Percentiles rank a stretch among this genome's conserved stretches.
These are phyloP conservation scores for Chelon auratus DNA, from an alignment of 2,797 vertebrate species.

Conservation along the genomic window DNA sequence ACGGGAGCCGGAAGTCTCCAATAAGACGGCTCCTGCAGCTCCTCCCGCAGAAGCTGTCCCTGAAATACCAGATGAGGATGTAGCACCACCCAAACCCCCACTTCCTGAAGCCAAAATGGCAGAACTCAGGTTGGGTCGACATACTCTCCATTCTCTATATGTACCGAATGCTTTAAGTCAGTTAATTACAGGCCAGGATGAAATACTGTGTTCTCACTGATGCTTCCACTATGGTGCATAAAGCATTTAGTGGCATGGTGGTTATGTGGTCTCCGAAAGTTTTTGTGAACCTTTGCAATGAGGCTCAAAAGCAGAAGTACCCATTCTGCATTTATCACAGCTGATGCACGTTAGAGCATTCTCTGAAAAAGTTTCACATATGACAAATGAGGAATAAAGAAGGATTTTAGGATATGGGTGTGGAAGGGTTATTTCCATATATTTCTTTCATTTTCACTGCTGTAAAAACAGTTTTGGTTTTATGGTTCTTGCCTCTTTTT, in stretches of 20 bases:
- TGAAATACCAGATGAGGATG: conserved; percentile 87
- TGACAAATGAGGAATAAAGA: conserved; percentile 25
- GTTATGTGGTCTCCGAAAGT: neutral
- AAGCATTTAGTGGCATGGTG: neutral
- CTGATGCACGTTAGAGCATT: conserved; percentile 15
- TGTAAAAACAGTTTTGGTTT: neutral
- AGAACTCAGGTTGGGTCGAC: conserved; percentile 89
- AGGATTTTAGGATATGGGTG: conserved; percentile 11
- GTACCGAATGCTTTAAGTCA: neutral
- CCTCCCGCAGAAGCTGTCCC: conserved; percentile 83
- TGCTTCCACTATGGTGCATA: no score
- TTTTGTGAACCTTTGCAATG: conserved; percentile 1
- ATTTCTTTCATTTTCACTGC: conserved; percentile 21
- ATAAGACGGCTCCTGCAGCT: conserved; percentile 83
- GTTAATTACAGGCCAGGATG: neutral
- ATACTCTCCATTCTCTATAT: neutral
- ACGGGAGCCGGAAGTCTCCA: conserved; percentile 90
- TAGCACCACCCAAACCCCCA: conserved; percentile 96
- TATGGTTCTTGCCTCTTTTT: neutral
- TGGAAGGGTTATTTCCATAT: neutral
- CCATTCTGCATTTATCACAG: conserved; percentile 6
- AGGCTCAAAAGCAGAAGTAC: conserved; percentile 35
- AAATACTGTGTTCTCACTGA: conserved; percentile 2
- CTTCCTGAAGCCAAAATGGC: conserved; percentile 95
- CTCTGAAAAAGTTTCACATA: conserved; percentile 13